Evolutionary conservation across 2,113 vertebrate genomes (phyloP).

Genomic region (Bothrops jararaca): DNA sequence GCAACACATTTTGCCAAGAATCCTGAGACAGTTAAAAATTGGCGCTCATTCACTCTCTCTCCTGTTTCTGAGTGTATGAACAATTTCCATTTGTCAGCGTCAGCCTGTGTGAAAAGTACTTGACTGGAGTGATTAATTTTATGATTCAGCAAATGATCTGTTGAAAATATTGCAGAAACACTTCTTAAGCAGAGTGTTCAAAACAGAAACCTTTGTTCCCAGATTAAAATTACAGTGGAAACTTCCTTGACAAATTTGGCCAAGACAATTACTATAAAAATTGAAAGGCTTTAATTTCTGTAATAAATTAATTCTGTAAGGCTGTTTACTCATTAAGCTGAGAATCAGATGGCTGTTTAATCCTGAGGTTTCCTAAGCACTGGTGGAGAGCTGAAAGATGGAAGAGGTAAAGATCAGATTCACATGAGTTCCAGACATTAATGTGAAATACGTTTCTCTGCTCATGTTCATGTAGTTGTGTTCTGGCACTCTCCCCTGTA

Average conservation of each 20-base stretch:
- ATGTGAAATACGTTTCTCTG: not conserved
- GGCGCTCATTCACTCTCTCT: not conserved
- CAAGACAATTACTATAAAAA: not conserved
- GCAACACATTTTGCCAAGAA: not conserved
- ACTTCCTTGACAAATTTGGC: not conserved
- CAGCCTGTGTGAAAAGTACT: slow-evolving; percentile 6
- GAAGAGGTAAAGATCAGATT: not conserved
- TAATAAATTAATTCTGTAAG: not conserved
- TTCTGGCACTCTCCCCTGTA: not conserved
- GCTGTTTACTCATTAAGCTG: not conserved
- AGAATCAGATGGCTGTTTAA: not conserved
- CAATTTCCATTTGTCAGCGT: slow-evolving; percentile 33
- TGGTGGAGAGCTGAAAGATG: not conserved
- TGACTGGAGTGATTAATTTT: slow-evolving; percentile 27
- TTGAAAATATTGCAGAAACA: slow-evolving; percentile 24
- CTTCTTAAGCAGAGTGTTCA: slow-evolving; percentile 1
- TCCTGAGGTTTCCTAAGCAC: not conserved
- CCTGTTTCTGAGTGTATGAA: slow-evolving; percentile 1
- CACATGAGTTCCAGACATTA: not conserved
- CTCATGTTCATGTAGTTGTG: not conserved
- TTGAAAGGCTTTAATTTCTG: not conserved
- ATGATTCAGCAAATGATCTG: slow-evolving; percentile 25
- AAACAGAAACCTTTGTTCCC: not conserved
- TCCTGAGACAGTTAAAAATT: slow-evolving; percentile 32
- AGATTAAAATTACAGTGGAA: not conserved